These are phyloP conservation scores for Alviniconcha strummeri DNA, from an alignment of 2,888 invertebrate genomes.

Conservation along the genomic window DNA sequence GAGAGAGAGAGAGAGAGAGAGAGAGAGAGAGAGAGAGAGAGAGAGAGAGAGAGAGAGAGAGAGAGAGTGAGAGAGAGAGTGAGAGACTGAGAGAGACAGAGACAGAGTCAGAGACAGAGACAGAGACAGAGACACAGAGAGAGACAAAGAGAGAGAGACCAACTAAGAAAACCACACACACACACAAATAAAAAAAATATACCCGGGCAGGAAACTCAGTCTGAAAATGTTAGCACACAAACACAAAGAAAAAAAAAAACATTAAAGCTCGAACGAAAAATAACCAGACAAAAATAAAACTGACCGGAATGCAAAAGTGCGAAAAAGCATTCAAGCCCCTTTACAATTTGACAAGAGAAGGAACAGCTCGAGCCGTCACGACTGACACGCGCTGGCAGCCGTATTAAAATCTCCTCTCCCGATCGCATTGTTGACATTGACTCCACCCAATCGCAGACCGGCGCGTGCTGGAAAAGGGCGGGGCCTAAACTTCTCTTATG, in stretches of 20 bases:
- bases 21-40: background rate
- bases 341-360: background rate
- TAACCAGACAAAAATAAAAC: background rate
- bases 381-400: conserved; percentile 28
- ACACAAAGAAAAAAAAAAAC: conserved; percentile 7
- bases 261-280: conserved; percentile 7
- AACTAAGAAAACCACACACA: no score
- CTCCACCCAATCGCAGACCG: conserved; percentile 14
- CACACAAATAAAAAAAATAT: no score
- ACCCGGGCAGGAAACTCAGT: no score
- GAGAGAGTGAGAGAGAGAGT: background rate
- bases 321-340: conserved; percentile 4
- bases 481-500: background rate
- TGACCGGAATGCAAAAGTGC: conserved; percentile 4
- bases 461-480: background rate
- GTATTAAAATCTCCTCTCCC: background rate
- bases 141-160: background rate
- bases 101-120: conserved; percentile 22
- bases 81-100: conserved; percentile 9
- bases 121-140: background rate
- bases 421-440: conserved; percentile 11
- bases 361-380: background rate
- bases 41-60: background rate
- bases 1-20: background rate
- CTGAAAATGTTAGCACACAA: no score